These are phyloP conservation scores for Aromia moschata DNA, from an alignment of 2,888 invertebrate species.

Conservation along the genomic window DNA sequence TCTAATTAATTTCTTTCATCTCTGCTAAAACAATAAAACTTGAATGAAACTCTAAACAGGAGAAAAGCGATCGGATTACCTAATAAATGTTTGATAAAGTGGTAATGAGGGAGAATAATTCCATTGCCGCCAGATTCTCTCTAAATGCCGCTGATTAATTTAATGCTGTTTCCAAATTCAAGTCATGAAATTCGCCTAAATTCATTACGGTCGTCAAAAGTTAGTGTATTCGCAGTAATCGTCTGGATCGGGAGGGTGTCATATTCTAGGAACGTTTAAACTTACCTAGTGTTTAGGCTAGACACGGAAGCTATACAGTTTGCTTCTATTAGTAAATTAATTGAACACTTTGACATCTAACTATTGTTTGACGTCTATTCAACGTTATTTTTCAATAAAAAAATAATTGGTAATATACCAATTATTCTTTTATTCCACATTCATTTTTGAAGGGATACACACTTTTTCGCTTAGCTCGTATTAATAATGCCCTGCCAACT, in stretches of 20 bases:
- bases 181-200: slow-evolving; percentile 20
- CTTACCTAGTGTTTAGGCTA: too few species aligned
- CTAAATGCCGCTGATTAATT: slow-evolving; percentile 20
- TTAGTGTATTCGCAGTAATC: slow-evolving; percentile 11
- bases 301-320: too few species aligned
- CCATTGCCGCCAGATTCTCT: slow-evolving; percentile 15
- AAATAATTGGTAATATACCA: too few species aligned
- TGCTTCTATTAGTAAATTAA: too few species aligned
- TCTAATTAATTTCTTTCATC: background rate
- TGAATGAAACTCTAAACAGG: slow-evolving; percentile 1
- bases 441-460: too few species aligned
- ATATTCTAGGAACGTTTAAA: too few species aligned
- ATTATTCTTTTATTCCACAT: too few species aligned
- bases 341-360: too few species aligned
- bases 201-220: slow-evolving; percentile 22
- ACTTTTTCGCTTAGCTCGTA: too few species aligned
- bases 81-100: slow-evolving; percentile 25
- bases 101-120: slow-evolving; percentile 22
- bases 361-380: too few species aligned
- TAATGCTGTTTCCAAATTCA: slow-evolving; percentile 26
- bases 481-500: too few species aligned
- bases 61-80: slow-evolving; percentile 2
- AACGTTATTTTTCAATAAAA: too few species aligned
- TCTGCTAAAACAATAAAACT: background rate
- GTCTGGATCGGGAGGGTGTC: background rate